Evolutionary conservation across 2,888 invertebrate species (phyloP).

Genomic region (Anoncus sp.): DNA sequence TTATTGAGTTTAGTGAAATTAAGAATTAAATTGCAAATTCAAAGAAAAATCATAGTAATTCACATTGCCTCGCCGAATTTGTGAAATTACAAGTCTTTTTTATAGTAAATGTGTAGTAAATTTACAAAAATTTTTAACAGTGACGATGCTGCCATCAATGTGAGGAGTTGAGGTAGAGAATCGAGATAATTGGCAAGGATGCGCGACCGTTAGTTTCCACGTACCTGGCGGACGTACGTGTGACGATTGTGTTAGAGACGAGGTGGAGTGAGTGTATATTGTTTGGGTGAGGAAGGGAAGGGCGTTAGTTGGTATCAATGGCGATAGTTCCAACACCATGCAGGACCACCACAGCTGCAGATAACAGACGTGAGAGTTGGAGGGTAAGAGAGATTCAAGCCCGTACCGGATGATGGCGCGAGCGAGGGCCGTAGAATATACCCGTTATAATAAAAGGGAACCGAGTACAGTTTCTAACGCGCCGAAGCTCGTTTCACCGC

Average conservation of each 20-base stretch:
- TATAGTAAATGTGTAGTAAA: no score
- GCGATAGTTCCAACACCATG: slow-evolving; percentile 40
- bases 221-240: slow-evolving; percentile 59
- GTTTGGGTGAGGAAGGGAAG: slow-evolving; percentile 43
- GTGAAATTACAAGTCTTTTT: no score
- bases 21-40: no score
- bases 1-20: no score
- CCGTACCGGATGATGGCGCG: slow-evolving; percentile 18
- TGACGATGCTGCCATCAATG: slow-evolving; percentile 38
- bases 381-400: slow-evolving; percentile 14
- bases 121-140: no score
- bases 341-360: slow-evolving; percentile 44
- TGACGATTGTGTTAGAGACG: slow-evolving; percentile 55
- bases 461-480: slow-evolving; percentile 32
- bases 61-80: no score
- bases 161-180: slow-evolving; percentile 32
- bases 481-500: slow-evolving; percentile 53
- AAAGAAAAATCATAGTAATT: no score
- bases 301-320: slow-evolving; percentile 12
- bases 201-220: slow-evolving; percentile 58
- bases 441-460: slow-evolving; percentile 57
- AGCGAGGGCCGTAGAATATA: slow-evolving; percentile 14
- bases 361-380: slow-evolving; percentile 1
- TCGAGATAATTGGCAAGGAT: slow-evolving; percentile 66
- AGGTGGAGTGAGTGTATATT: slow-evolving; percentile 36